phyloP scores from a whole-genome alignment of 2,888 invertebrate species.

The Arge pagana region DNA sequence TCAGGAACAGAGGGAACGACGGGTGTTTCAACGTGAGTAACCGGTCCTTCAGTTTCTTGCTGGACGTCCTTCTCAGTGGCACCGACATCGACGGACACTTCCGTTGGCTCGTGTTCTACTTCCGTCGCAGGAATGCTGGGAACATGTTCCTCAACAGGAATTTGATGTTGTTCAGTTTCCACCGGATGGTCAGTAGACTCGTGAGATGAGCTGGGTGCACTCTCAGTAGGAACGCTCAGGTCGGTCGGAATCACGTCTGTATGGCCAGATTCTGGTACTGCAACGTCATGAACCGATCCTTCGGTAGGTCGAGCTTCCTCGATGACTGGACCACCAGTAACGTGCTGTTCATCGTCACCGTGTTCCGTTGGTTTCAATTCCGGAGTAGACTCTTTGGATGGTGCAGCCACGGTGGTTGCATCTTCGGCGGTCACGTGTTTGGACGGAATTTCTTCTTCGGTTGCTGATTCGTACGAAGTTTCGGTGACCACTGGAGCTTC shows the following conservation, averaged over 20 bases:
- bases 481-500: slow-evolving; percentile 13
- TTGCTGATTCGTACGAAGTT: neutral
- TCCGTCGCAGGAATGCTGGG: slow-evolving; percentile 13
- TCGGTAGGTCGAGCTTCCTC: slow-evolving; percentile 6
- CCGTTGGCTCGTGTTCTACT: neutral
- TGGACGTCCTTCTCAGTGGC: slow-evolving; percentile 1
- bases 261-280: slow-evolving; percentile 10
- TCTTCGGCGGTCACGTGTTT: neutral
- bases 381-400: neutral
- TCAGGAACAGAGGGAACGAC: slow-evolving; percentile 16
- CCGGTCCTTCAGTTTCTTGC: slow-evolving; percentile 22
- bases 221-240: slow-evolving; percentile 19
- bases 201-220: slow-evolving; percentile 22
- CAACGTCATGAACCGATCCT: slow-evolving; percentile 3
- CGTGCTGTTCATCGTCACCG: neutral
- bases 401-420: too few relatives aligned
- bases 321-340: neutral
- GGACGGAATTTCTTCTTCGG: neutral
- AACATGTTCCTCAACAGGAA: slow-evolving; percentile 18
- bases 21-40: slow-evolving; percentile 24
- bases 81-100: neutral
- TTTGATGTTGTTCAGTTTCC: slow-evolving; percentile 16
- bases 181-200: neutral
- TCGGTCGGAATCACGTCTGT: slow-evolving; percentile 15
- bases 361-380: neutral